These are phyloP conservation scores for Rhaphigaster nebulosa DNA, from an alignment of 2,888 invertebrate species.

Conservation along the genomic window DNA sequence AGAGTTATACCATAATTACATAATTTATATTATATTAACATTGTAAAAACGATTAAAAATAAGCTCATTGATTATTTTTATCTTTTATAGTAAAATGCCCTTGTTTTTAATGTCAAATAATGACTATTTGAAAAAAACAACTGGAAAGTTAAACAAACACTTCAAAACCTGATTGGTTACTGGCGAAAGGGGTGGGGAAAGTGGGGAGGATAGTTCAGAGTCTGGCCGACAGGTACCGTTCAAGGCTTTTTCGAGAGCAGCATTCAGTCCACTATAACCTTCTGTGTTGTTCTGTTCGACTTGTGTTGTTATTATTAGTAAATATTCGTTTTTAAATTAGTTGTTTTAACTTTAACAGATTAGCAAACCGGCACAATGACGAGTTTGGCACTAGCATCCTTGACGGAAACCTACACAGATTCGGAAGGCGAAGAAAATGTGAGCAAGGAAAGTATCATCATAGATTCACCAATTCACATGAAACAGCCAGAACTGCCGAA, in stretches of 20 bases:
- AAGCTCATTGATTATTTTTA: neutral
- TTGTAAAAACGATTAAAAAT: no score
- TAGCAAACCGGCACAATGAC: conserved; percentile 18
- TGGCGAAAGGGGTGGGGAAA: neutral
- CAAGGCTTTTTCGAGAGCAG: neutral
- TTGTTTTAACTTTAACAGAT: neutral
- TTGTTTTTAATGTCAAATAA: neutral
- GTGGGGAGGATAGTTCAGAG: neutral
- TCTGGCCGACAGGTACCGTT: neutral
- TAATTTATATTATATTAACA: no score
- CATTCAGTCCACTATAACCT: neutral
- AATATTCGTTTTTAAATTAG: neutral
- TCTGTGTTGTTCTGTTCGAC: neutral
- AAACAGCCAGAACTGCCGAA: neutral
- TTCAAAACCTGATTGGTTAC: neutral
- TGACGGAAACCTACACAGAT: conserved; percentile 92
- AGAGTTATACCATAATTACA: no score
- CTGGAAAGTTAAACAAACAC: neutral
- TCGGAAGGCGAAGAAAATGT: conserved; percentile 85
- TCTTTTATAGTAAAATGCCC: neutral
- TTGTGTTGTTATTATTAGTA: neutral
- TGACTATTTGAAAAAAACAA: neutral
- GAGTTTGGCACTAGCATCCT: conserved; percentile 68
- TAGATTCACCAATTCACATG: neutral
- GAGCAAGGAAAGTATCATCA: neutral